Percentiles rank a stretch among this genome's conserved stretches.
Conservation (phyloP, 2,797 vertebrate genomes). For the Valencia hispanica region DNA sequence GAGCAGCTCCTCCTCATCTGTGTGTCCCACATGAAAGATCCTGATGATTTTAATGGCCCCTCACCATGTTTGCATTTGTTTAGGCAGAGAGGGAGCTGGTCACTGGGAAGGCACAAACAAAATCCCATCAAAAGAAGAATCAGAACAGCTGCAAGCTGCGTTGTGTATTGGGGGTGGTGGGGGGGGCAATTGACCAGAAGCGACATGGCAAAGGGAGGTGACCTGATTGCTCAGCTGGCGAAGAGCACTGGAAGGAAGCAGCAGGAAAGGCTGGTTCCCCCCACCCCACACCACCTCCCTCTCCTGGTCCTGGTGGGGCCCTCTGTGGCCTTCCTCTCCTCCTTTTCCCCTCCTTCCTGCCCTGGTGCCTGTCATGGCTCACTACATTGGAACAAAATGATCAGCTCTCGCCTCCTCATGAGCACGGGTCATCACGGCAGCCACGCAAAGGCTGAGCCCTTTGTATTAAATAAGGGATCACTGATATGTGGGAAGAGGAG, state of each 20-base stretch:
- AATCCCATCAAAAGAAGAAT: slow-evolving; percentile 64
- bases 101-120: slow-evolving; percentile 61
- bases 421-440: slow-evolving; percentile 74
- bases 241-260: slow-evolving; percentile 77
- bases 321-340: slow-evolving; percentile 62
- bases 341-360: slow-evolving; percentile 56
- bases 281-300: neutral
- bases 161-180: slow-evolving; percentile 27
- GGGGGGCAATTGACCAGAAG: slow-evolving; percentile 79
- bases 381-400: slow-evolving; percentile 79
- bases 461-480: slow-evolving; percentile 74
- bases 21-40: slow-evolving; percentile 40
- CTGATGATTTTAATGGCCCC: slow-evolving; percentile 54
- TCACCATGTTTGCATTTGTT: slow-evolving; percentile 65
- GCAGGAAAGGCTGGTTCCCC: slow-evolving; percentile 73
- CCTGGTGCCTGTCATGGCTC: slow-evolving; percentile 78
- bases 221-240: slow-evolving; percentile 83
- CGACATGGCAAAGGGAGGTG: slow-evolving; percentile 79
- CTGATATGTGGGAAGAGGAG: slow-evolving; percentile 58
- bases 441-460: slow-evolving; percentile 65
- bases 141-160: slow-evolving; percentile 75
- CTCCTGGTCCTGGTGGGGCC: slow-evolving; percentile 61
- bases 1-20: slow-evolving; percentile 15
- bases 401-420: slow-evolving; percentile 76
- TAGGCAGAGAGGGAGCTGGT: slow-evolving; percentile 54